Percentiles rank a stretch among this genome's conserved stretches.
Evolutionary conservation across 2,888 invertebrate genomes (phyloP).

Genomic region (Phlogophora meticulosa): DNA sequence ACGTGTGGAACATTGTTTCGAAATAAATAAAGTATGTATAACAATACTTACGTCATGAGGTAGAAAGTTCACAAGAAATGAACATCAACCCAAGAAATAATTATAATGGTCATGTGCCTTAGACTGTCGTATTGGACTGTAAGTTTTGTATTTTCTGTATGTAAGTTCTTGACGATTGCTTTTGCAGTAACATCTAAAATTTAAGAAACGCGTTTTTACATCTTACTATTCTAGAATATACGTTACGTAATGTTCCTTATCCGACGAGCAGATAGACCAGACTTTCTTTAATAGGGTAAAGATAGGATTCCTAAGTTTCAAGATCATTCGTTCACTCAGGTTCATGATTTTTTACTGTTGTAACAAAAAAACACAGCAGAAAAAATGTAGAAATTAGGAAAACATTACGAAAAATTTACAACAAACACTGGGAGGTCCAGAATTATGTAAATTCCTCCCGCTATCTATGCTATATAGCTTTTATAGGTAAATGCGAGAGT

Average conservation of each 20-base stretch:
- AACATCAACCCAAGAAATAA: background rate
- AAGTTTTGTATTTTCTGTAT: background rate
- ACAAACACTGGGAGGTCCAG: no score
- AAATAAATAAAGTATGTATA: background rate
- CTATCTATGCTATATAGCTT: no score
- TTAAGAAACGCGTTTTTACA: background rate
- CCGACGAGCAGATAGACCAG: background rate
- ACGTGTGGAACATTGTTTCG: background rate
- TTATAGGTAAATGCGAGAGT: no score
- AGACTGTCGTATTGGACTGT: background rate
- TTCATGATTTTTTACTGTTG: no score
- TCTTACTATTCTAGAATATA: constrained; percentile 6
- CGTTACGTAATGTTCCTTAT: background rate
- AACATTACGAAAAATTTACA: no score
- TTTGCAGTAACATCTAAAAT: background rate
- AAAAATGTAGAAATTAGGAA: no score
- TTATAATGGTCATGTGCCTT: background rate
- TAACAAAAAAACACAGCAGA: no score
- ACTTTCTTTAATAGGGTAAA: background rate
- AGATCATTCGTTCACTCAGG: background rate
- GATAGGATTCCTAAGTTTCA: background rate
- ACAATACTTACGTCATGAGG: background rate
- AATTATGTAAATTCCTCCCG: no score
- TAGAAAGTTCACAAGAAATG: background rate
- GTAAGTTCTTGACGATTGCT: background rate